Evolutionary conservation across 2,888 invertebrate species (phyloP).

Genomic region (Ormyrus labotus): DNA sequence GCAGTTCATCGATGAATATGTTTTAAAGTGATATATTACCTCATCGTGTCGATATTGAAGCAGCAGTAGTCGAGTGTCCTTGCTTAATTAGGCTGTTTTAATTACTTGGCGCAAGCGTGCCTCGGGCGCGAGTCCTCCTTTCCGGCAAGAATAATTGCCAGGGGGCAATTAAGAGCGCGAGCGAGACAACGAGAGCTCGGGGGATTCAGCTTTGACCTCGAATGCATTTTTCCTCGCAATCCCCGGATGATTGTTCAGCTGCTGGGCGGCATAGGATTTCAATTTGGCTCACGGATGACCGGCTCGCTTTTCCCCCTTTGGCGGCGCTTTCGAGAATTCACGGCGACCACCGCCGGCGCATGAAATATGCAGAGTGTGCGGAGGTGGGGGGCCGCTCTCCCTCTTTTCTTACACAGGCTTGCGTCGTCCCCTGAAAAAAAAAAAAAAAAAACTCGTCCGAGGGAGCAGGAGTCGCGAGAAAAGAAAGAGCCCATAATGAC

Average conservation of each 20-base stretch:
- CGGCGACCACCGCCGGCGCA: constrained; percentile 55
- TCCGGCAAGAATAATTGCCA: constrained; percentile 55
- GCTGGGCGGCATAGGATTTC: constrained; percentile 18
- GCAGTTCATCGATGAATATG: too few species aligned
- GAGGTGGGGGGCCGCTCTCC: constrained; percentile 15
- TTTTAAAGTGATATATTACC: too few species aligned
- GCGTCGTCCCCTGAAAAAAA: neutral
- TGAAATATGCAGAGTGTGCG: constrained; percentile 66
- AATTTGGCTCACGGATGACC: constrained; percentile 17
- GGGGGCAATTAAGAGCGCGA: constrained; percentile 59
- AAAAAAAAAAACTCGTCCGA: neutral
- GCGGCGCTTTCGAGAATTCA: neutral
- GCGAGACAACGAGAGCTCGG: neutral
- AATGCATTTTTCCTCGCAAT: neutral
- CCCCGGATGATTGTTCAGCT: neutral
- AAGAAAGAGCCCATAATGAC: constrained; percentile 8
- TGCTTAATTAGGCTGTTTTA: constrained; percentile 58
- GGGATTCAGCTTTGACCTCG: neutral
- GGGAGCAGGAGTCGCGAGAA: too few species aligned
- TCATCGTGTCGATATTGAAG: neutral
- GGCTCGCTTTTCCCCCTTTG: neutral
- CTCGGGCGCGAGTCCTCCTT: constrained; percentile 29
- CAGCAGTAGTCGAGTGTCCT: constrained; percentile 7
- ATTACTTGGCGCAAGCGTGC: constrained; percentile 43
- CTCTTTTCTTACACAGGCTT: constrained; percentile 27